A percentile compares a stretch with the other conserved stretches of the same genome.
phyloP scores from a whole-genome alignment of 1,140 invertebrate genomes.

The Protaetia brevitarsis region DNA sequence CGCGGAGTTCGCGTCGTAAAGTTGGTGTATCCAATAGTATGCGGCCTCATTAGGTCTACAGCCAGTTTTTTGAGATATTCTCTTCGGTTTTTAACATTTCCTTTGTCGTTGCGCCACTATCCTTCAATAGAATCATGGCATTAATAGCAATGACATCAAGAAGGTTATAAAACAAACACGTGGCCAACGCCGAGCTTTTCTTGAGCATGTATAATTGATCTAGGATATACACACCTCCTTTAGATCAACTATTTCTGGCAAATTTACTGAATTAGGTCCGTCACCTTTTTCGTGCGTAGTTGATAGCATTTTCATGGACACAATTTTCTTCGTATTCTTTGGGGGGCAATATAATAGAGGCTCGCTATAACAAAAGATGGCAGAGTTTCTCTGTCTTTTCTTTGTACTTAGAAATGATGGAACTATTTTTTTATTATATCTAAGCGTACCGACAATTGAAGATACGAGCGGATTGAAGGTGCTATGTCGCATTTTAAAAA shows the following conservation, averaged over 20 bases:
- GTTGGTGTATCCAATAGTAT: not conserved
- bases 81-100: not conserved
- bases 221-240: not conserved
- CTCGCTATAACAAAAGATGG: not conserved
- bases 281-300: not conserved
- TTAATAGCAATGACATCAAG: no score
- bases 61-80: not conserved
- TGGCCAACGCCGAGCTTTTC: not conserved
- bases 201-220: not conserved
- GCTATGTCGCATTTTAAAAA: no score
- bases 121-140: not conserved
- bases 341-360: not conserved
- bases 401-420: not conserved
- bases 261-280: not conserved
- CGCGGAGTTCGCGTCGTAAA: not conserved
- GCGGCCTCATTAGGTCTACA: not conserved
- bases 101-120: not conserved
- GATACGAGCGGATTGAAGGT: no score
- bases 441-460: slow-evolving; percentile 47
- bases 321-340: not conserved
- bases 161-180: no score
- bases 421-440: not conserved
- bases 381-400: not conserved
- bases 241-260: not conserved
- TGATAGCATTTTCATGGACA: not conserved